These are phyloP conservation scores for Lithophane leautieri DNA, from an alignment of 2,888 invertebrate species.

Conservation along the genomic window DNA sequence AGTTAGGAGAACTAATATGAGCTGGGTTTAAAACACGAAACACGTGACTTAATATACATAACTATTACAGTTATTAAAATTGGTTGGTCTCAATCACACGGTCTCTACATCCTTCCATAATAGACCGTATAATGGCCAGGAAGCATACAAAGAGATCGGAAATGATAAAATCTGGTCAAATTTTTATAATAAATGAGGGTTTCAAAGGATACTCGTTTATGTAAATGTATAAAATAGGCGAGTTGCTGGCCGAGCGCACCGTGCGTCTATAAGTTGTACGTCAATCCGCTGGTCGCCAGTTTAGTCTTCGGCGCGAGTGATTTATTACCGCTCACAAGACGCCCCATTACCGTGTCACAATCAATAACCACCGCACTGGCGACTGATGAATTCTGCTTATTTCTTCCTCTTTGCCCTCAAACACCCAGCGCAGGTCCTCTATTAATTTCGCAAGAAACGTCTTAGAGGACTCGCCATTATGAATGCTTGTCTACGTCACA, in stretches of 20 bases:
- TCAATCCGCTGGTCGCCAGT: constrained; percentile 57
- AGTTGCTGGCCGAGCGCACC: constrained; percentile 18
- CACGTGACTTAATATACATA: constrained; percentile 5
- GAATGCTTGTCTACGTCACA: constrained; percentile 58
- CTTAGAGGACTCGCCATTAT: constrained; percentile 48
- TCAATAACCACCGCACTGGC: constrained; percentile 81
- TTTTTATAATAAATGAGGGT: constrained; percentile 11
- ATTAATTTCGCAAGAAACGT: constrained; percentile 42
- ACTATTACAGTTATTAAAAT: constrained; percentile 44
- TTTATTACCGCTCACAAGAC: constrained; percentile 80
- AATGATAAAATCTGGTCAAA: constrained; percentile 11
- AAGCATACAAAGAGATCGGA: constrained; percentile 19
- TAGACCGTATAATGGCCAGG: constrained; percentile 27
- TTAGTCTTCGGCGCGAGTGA: constrained; percentile 71
- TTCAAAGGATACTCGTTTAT: constrained; percentile 13
- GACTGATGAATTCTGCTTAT: constrained; percentile 79
- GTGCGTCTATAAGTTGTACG: constrained; percentile 37
- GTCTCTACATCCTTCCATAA: constrained; percentile 36
- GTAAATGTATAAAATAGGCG: constrained; percentile 24
- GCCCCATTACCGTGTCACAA: constrained; percentile 85
- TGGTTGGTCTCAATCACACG: constrained; percentile 44
- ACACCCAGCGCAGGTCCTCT: constrained; percentile 52
- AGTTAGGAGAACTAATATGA: neutral
- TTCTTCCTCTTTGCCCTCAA: constrained; percentile 67
- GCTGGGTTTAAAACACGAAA: constrained; percentile 2